Evolutionary conservation across 2,888 invertebrate species (phyloP).

Genomic region (Dynastes tityus): DNA sequence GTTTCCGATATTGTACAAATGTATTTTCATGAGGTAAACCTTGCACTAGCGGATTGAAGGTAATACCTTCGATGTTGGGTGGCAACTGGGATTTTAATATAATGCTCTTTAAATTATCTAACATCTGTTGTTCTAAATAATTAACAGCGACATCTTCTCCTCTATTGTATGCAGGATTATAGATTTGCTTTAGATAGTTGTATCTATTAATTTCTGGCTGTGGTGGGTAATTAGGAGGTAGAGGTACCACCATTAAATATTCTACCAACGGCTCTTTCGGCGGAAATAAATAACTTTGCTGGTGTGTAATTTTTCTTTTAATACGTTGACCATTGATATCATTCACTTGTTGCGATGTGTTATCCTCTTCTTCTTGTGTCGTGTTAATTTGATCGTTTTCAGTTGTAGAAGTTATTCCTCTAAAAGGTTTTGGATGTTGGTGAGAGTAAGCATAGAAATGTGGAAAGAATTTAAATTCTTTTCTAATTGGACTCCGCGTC

Average conservation of each 20-base stretch:
- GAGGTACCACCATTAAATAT: constrained; percentile 29
- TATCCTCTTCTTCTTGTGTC: constrained; percentile 57
- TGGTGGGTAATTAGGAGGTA: background rate
- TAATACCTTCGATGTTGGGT: constrained; percentile 46
- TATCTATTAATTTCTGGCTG: constrained; percentile 24
- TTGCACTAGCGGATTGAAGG: constrained; percentile 52
- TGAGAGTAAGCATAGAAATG: constrained; percentile 47
- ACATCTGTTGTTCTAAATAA: constrained; percentile 61
- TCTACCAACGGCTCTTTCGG: constrained; percentile 20
- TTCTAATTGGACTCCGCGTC: constrained; percentile 28
- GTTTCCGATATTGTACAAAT: constrained; percentile 46
- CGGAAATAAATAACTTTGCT: constrained; percentile 64
- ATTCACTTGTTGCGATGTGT: background rate
- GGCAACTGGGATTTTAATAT: constrained; percentile 54
- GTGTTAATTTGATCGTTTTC: constrained; percentile 46
- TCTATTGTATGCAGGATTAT: constrained; percentile 4
- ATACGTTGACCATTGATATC: constrained; percentile 63
- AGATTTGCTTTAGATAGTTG: constrained; percentile 36
- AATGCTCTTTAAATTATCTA: constrained; percentile 65
- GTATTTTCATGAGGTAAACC: constrained; percentile 46
- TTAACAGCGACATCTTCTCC: constrained; percentile 15
- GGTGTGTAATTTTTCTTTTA: constrained; percentile 67
- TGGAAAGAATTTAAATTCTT: constrained; percentile 34
- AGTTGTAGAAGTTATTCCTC: background rate
- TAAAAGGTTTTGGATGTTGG: constrained; percentile 43